Evolutionary conservation across 2,888 invertebrate species (phyloP).

Genomic region (Drosophila hawaiiensis): DNA sequence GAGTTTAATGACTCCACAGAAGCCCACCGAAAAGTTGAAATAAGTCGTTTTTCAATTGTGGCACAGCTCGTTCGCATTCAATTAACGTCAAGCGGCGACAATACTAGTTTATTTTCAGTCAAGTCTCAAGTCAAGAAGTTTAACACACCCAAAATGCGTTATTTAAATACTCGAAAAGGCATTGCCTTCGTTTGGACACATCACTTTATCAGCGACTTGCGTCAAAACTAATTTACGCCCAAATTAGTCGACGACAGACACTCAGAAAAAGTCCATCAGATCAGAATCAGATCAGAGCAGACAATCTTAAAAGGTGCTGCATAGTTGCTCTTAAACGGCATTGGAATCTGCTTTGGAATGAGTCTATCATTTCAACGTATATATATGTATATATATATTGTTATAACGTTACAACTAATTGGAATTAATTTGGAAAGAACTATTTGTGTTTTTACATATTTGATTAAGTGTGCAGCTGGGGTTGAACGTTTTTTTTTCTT

Average conservation of each 20-base stretch:
- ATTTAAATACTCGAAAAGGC: not conserved
- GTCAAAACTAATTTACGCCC: slow-evolving; percentile 69
- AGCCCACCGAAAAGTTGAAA: slow-evolving; percentile 35
- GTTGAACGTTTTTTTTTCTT: slow-evolving; percentile 14
- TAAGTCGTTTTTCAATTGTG: slow-evolving; percentile 35
- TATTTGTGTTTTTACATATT: slow-evolving; percentile 50
- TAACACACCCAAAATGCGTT: slow-evolving; percentile 3
- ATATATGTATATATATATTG: slow-evolving; percentile 3
- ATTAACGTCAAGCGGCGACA: slow-evolving; percentile 63
- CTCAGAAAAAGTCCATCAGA: slow-evolving; percentile 19
- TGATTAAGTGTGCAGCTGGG: slow-evolving; percentile 50
- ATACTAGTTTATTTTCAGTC: slow-evolving; percentile 35
- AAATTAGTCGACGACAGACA: slow-evolving; percentile 54
- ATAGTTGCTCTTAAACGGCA: slow-evolving; percentile 32
- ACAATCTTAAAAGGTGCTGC: slow-evolving; percentile 36
- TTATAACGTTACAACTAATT: slow-evolving; percentile 61
- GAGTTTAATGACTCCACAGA: slow-evolving; percentile 71
- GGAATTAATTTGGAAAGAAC: slow-evolving; percentile 60
- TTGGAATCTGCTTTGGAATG: slow-evolving; percentile 6
- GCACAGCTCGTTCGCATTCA: slow-evolving; percentile 70
- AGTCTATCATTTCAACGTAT: not conserved
- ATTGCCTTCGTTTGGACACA: not conserved
- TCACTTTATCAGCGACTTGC: slow-evolving; percentile 67
- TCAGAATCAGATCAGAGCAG: slow-evolving; percentile 36
- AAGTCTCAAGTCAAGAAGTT: not conserved